Evolutionary conservation across 2,888 invertebrate species (phyloP).

Genomic region (Dusona sp.): DNA sequence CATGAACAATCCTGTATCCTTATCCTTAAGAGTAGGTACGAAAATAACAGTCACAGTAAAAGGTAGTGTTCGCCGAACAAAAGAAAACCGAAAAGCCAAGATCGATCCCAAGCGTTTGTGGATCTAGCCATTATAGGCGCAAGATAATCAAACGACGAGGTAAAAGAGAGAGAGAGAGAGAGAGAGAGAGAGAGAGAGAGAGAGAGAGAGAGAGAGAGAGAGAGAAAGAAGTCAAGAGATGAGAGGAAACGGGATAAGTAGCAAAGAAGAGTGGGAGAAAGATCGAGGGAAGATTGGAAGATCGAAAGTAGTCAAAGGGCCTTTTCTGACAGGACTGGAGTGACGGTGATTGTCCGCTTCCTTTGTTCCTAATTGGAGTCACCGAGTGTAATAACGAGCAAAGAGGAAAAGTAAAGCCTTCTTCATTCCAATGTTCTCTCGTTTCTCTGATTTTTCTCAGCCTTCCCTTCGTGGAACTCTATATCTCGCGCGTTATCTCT

Average conservation of each 20-base stretch:
- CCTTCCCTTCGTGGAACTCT: neutral
- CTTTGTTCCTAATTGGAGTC: conserved; percentile 75
- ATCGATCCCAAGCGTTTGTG: conserved; percentile 63
- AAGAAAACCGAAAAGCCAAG: conserved; percentile 32
- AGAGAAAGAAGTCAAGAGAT: conserved; percentile 66
- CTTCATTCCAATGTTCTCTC: conserved; percentile 10
- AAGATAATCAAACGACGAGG: conserved; percentile 60
- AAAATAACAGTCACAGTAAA: conserved; percentile 8
- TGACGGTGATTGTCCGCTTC: conserved; percentile 68
- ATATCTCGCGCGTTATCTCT: conserved; percentile 31
- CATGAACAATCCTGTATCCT: neutral
- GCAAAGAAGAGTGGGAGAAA: conserved; percentile 54
- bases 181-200: conserved; percentile 41
- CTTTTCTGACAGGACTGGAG: conserved; percentile 50
- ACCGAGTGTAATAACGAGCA: conserved; percentile 68
- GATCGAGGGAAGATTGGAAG: conserved; percentile 71
- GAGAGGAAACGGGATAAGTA: conserved; percentile 42
- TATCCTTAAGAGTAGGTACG: neutral
- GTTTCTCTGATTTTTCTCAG: neutral
- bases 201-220: conserved; percentile 66
- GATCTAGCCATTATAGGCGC: conserved; percentile 53
- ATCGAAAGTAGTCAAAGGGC: conserved; percentile 68
- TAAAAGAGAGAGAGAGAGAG: conserved; percentile 20
- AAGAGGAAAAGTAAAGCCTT: conserved; percentile 63
- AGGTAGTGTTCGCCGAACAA: conserved; percentile 16